A percentile compares a stretch with the other conserved stretches of the same genome.
phyloP scores from a whole-genome alignment of 2,113 vertebrate species.

The Crotophaga sulcirostris region DNA sequence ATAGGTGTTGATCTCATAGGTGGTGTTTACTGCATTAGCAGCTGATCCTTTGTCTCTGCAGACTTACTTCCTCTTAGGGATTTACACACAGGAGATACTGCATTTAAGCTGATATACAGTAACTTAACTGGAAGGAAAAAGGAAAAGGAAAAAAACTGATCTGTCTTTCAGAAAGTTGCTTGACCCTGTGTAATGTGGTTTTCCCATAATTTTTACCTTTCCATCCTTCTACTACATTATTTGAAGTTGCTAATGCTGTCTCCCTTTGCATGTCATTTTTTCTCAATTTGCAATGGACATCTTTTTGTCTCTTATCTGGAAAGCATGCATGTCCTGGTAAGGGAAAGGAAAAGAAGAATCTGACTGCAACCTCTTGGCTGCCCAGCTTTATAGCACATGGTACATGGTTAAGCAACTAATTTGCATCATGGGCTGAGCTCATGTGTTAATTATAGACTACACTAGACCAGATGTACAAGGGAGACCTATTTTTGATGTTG shows the following conservation, averaged over 20 bases:
- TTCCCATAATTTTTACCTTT: background rate
- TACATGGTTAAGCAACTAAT: background rate
- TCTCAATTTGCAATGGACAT: background rate
- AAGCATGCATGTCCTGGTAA: background rate
- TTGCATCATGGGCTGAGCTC: background rate
- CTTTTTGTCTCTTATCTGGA: background rate
- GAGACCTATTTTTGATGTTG: background rate
- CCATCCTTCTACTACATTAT: background rate
- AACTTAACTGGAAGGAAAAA: background rate
- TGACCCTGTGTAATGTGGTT: background rate
- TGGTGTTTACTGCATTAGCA: background rate
- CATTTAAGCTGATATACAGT: background rate
- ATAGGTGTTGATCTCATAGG: background rate
- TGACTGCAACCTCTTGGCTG: background rate
- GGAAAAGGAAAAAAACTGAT: background rate
- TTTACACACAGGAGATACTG: background rate
- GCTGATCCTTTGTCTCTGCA: background rate
- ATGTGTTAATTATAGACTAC: background rate
- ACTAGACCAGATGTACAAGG: background rate
- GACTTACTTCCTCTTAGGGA: background rate
- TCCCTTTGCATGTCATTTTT: background rate
- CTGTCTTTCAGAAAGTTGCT: background rate
- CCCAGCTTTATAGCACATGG: background rate
- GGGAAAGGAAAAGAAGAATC: background rate
- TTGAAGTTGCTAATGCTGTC: background rate